These are phyloP conservation scores for Helicoverpa zea DNA, from an alignment of 1,140 invertebrate genomes.

Conservation along the genomic window DNA sequence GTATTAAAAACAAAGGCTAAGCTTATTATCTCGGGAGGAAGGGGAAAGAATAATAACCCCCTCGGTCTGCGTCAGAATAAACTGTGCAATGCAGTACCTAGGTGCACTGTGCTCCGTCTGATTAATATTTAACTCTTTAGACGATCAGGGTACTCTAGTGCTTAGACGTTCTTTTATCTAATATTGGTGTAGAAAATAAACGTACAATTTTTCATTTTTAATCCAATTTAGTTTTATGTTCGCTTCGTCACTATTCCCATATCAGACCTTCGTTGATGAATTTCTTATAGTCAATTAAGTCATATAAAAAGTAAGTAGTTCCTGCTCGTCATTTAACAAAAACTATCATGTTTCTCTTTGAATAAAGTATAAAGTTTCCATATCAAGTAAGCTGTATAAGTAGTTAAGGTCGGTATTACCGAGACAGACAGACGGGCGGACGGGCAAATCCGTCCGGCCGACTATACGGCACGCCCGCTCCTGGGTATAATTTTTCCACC, in stretches of 20 bases:
- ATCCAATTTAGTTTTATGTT: slow-evolving; percentile 2
- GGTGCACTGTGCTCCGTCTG: slow-evolving; percentile 18
- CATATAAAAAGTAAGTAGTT: not conserved
- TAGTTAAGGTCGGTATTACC: slow-evolving; percentile 41
- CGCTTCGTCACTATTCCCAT: not conserved
- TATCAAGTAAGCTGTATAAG: slow-evolving; percentile 36
- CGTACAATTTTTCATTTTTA: not conserved
- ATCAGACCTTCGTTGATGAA: not conserved
- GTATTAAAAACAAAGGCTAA: slow-evolving; percentile 49
- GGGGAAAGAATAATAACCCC: slow-evolving; percentile 43
- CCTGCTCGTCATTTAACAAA: too few species aligned
- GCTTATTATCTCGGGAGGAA: slow-evolving; percentile 46
- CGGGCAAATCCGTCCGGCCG: slow-evolving; percentile 39
- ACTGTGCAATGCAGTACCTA: slow-evolving; percentile 5
- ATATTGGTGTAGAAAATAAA: slow-evolving; percentile 20
- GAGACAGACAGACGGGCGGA: slow-evolving; percentile 40
- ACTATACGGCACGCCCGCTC: slow-evolving; percentile 31
- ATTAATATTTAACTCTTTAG: slow-evolving; percentile 44
- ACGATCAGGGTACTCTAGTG: slow-evolving; percentile 6
- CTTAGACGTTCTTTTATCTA: slow-evolving; percentile 7
- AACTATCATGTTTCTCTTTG: not conserved
- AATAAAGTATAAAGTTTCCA: slow-evolving; percentile 31
- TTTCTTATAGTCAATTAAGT: not conserved
- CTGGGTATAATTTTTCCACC: slow-evolving; percentile 39
- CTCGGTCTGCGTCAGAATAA: slow-evolving; percentile 19